Base-by-base conservation (phyloP, 1,140 invertebrate genomes). In the Hylaeus anthracinus region DNA sequence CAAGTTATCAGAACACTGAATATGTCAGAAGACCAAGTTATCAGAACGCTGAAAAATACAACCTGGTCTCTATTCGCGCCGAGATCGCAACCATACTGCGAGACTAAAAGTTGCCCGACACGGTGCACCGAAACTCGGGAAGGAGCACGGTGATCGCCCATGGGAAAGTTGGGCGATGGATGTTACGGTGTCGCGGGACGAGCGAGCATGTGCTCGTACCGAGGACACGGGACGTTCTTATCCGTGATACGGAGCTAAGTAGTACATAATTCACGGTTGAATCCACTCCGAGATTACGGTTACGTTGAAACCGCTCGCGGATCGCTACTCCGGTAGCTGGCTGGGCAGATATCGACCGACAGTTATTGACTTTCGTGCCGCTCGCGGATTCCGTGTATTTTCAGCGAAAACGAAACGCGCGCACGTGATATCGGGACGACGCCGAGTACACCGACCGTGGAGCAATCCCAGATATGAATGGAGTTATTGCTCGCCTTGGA, bases 221-320 rank as follows among this genome's bases (percentile, higher is more conserved):
- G 55, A 75, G 82, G 73, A 84, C 72, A 84, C 37, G 67, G 70
- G 26, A 26, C 77, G 69, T 55, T 55, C 58, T 74, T 67, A 56
- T 84, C 56, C 76, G 15, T 26, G 67, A n/a, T 6, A 3, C 53
- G 14, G 39, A 12, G 41, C 58, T 76, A 88, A 85, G 83, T 86
- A 79, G 88, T 83, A 72, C 87, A 84, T 87, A 83, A 88, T 90
- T 89, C 84, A 88, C 87, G 83, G 83, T 88, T 81, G 83, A 87
- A 84, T 88, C 85, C 74, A 85, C 81, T 72, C 82, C 71, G 84
- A 88, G 81, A 88, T 88, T 83, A 82, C 79, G 82, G 83, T 70
- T 84, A 76, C 80, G 76, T n/a, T 72, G 69, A 72, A 72, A 79
- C 58, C 69, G 60, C 58, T 72, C 37, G 76, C 76, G 58, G 69